Evolutionary conservation across 2,888 invertebrate genomes (phyloP).

Genomic region (Pogonocherus hispidulus): DNA sequence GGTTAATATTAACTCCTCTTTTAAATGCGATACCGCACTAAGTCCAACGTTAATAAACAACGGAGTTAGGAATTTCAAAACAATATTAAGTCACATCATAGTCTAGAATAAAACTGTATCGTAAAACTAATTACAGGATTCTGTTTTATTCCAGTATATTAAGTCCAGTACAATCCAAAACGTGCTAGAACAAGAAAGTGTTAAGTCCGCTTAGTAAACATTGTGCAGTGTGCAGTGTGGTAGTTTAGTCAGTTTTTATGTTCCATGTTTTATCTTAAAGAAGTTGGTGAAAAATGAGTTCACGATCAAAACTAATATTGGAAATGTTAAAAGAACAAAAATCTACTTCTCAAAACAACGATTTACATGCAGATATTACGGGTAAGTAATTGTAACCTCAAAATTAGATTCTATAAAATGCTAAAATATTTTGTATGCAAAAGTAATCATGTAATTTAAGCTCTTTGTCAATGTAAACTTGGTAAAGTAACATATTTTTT

Average conservation of each 20-base stretch:
- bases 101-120: background rate
- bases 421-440: conserved; percentile 2
- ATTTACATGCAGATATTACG: conserved; percentile 2
- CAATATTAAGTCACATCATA: background rate
- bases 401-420: background rate
- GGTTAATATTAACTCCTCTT: background rate
- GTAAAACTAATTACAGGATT: background rate
- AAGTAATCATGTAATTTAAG: conserved; percentile 4
- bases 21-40: no score
- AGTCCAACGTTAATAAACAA: background rate
- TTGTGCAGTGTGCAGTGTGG: background rate
- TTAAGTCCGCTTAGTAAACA: background rate
- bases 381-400: conserved; percentile 4
- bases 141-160: background rate
- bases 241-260: conserved; percentile 4
- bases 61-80: background rate
- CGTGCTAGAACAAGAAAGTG: background rate
- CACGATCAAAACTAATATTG: conserved; percentile 1
- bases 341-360: background rate
- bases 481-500: background rate
- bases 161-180: background rate
- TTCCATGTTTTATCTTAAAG: background rate
- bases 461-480: background rate
- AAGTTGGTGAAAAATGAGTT: background rate
- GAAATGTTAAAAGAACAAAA: conserved; percentile 4